These are phyloP conservation scores for Vanessa tameamea DNA, from an alignment of 1,140 invertebrate genomes.

Conservation along the genomic window DNA sequence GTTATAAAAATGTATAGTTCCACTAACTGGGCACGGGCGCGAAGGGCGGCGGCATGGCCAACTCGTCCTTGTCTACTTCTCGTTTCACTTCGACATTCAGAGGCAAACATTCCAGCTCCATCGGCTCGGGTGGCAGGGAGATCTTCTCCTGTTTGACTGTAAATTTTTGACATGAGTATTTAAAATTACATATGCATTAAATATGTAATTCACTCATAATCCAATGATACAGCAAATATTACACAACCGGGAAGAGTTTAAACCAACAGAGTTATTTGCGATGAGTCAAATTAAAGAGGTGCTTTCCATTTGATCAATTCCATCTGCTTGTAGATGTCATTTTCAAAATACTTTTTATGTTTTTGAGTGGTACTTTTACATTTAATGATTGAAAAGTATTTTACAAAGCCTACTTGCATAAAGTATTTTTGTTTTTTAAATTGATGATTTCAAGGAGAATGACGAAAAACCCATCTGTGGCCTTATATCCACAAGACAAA, in stretches of 20 bases:
- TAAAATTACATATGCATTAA: background rate
- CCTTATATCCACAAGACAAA: too few relatives aligned
- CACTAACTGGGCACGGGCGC: slow-evolving; percentile 61
- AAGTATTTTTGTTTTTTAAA: too few relatives aligned
- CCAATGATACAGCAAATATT: too few relatives aligned
- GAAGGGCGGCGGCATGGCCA: slow-evolving; percentile 63
- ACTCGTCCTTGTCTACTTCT: slow-evolving; percentile 51
- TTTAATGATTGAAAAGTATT: background rate
- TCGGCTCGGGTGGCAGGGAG: slow-evolving; percentile 54
- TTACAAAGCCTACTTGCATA: background rate
- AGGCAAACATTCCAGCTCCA: slow-evolving; percentile 53
- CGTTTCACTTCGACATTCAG: slow-evolving; percentile 50
- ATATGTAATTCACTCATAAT: background rate
- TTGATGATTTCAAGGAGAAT: too few relatives aligned
- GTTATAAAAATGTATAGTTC: background rate
- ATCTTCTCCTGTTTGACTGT: slow-evolving; percentile 70
- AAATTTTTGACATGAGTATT: slow-evolving; percentile 4
- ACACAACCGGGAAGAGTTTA: too few relatives aligned
- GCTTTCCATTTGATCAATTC: too few relatives aligned
- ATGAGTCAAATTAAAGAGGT: too few relatives aligned
- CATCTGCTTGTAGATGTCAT: too few relatives aligned
- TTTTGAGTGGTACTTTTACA: too few relatives aligned
- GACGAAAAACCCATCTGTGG: too few relatives aligned
- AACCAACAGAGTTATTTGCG: too few relatives aligned
- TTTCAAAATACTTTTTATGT: too few relatives aligned